A percentile compares a stretch with the other conserved stretches of the same genome.
Evolutionary conservation across 1,140 invertebrate species (phyloP).

Genomic region (Aphelinus atriplicis): DNA sequence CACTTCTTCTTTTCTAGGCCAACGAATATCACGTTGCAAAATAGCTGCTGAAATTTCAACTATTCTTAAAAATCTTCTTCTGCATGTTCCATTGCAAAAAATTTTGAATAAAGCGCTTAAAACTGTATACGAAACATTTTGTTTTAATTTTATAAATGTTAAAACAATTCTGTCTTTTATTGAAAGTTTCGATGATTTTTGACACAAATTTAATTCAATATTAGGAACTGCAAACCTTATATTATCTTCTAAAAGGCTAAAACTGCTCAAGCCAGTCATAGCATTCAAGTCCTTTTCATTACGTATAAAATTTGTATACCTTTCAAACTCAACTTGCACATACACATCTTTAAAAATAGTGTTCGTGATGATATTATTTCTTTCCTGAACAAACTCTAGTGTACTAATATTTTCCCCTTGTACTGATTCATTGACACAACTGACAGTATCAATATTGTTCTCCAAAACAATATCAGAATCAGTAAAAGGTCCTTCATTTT

Average conservation of each 20-base stretch:
- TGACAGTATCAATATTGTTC: background rate
- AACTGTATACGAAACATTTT: conserved; percentile 12
- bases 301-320: background rate
- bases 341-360: background rate
- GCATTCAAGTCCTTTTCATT: conserved; percentile 8
- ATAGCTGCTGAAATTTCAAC: background rate
- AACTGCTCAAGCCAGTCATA: background rate
- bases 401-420: background rate
- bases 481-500: background rate
- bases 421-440: background rate
- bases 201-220: too few relatives aligned
- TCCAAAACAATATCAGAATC: background rate
- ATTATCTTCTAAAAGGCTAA: conserved; percentile 2
- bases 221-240: background rate
- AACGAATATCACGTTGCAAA: background rate
- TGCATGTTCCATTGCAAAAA: background rate
- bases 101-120: conserved; percentile 12
- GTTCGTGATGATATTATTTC: background rate
- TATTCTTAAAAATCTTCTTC: conserved; percentile 7
- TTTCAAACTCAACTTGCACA: conserved; percentile 9
- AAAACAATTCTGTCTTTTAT: conserved; percentile 19
- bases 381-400: background rate
- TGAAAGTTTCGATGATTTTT: background rate
- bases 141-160: conserved; percentile 30
- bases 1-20: conserved; percentile 33